Percentiles rank a stretch among this genome's conserved stretches.
Conservation (phyloP, 2,113 vertebrate species). For the Suncus etruscus region DNA sequence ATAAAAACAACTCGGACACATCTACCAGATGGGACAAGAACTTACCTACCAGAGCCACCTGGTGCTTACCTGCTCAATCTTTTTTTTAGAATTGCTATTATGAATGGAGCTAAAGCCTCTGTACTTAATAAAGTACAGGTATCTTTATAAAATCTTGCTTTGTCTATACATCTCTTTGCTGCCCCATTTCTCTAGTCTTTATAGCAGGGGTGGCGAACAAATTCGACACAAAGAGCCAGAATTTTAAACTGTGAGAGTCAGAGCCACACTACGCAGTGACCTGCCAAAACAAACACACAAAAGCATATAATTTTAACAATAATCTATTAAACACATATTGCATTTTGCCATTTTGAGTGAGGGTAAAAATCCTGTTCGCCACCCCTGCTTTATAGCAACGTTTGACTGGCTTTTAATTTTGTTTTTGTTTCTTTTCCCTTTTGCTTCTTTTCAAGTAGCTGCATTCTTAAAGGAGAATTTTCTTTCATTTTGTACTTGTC, state of each 20-base stretch:
- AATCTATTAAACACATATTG: too few species aligned
- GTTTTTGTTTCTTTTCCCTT: background rate
- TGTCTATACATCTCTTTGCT: background rate
- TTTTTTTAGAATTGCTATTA: background rate
- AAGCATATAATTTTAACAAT: too few species aligned
- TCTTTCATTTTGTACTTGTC: background rate
- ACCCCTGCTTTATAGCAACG: background rate
- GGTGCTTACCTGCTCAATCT: background rate
- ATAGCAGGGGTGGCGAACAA: too few species aligned
- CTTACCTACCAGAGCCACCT: background rate
- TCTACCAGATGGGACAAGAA: background rate
- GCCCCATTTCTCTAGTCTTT: background rate
- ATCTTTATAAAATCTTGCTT: background rate
- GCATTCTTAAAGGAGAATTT: background rate
- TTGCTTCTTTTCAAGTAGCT: background rate
- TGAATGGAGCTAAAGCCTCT: background rate
- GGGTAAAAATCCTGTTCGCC: too few species aligned
- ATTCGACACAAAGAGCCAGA: too few species aligned
- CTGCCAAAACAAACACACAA: too few species aligned
- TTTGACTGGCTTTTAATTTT: background rate
- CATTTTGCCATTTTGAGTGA: too few species aligned
- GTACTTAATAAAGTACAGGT: background rate
- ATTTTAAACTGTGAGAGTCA: too few species aligned
- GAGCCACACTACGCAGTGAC: too few species aligned
- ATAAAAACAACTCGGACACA: background rate